Base-by-base conservation (phyloP, 2,113 vertebrate genomes). In the Platysternon megacephalum region DNA sequence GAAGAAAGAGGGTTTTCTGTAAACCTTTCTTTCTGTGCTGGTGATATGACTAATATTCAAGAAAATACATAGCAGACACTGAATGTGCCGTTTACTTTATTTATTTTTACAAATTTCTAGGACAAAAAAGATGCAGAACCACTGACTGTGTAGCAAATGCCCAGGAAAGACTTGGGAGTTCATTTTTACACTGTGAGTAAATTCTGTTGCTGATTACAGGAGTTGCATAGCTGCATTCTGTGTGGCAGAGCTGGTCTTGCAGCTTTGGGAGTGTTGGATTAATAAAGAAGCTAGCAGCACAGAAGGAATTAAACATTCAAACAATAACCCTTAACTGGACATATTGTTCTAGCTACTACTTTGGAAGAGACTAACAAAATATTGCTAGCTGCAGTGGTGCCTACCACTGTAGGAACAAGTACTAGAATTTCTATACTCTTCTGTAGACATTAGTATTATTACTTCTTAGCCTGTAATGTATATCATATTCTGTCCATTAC, bases 141-240 rank as follows among this genome's bases (percentile, higher is more conserved):
- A 58, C 26, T 79, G 32, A 76, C 42, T 46, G 21, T n/a, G 84
- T 79, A 87, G 91, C 28, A 92, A 51, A 84, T 90, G 55, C 84
- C 79, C 0, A 49, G 80, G 86, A 87, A 80, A 85, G 53, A 32
- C 81, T 46, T 84, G 55, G 32, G 85, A 91, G 35, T 26, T 85
- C 22, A 2, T 82, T 65, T 26, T 29, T 79, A 42, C 51, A 7
- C 91, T 61, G 87, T 44, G 48, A 74, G 91, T 92, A 92, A 68
- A 74, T 87, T 52, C 91, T 51, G 49, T 53, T 90, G 76, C 90
- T 92, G 6, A 53, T 92, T 76, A 53, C 81, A 91, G 91, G 86
- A 68, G 39, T 72, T 90, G 85, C 72, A 24, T 10, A 0, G 1
- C n/a, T 79, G 48, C 1, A 0, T 72, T 89, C 35, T 81, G 8